Percentiles rank a stretch among this genome's conserved stretches.
phyloP scores from a whole-genome alignment of 2,888 invertebrate species.

The Nasonovia ribisnigri region DNA sequence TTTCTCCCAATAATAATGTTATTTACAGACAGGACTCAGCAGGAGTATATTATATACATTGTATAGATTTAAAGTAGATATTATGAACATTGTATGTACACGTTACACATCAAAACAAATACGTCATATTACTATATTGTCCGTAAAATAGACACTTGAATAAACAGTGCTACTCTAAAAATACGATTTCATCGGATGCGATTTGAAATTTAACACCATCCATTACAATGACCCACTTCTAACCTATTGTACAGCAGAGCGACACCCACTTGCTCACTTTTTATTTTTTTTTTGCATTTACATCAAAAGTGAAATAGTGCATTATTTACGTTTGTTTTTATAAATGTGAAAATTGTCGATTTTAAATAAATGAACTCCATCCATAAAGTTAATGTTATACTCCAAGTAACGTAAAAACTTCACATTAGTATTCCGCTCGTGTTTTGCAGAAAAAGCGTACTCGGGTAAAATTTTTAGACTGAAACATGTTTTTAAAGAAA shows the following conservation, averaged over 20 bases:
- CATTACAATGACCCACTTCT: no score
- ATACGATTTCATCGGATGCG: neutral
- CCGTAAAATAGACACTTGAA: neutral
- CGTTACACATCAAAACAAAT: neutral
- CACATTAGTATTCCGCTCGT: neutral
- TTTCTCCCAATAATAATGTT: neutral
- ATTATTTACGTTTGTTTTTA: conserved; percentile 1
- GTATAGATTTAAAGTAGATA: neutral
- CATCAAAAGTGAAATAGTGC: neutral
- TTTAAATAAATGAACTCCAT: conserved; percentile 14
- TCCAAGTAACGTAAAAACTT: neutral
- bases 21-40: neutral
- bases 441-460: neutral
- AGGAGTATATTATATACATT: neutral
- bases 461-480: neutral
- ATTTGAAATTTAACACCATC: no score
- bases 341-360: conserved; percentile 7
- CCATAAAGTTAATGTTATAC: neutral
- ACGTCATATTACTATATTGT: neutral
- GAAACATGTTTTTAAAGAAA: neutral
- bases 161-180: neutral
- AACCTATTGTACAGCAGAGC: no score
- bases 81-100: no score
- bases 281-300: neutral
- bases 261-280: neutral